Base-by-base conservation (phyloP, 2,797 vertebrate genomes). In the Numenius phaeopus region DNA sequence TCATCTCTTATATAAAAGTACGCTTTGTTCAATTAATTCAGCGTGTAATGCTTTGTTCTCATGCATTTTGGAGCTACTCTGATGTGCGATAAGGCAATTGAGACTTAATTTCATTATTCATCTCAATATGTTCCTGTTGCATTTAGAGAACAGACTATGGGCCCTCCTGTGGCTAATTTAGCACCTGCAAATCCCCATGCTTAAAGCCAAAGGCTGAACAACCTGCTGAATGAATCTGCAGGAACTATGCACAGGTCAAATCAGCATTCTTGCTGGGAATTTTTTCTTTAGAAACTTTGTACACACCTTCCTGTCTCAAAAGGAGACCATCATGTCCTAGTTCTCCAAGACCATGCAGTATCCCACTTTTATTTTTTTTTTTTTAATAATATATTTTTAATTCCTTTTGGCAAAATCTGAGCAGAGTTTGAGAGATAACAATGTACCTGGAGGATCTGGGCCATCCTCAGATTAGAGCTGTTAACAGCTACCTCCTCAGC, bases 101-200 rank as follows among this genome's bases (percentile, higher is more conserved):
- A 95, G 95, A 96, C 76, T 94, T 92, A 83, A 97, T 83, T 94
- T 96, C 84, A 92, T 97, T 97, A 96, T 95, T 95, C 97, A 96
- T 94, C 92, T 94, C 94, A 94, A 81, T 96, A 97, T 96, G 96
- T 29, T 97, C 82, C 94, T 66, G 90, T 55, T 94, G 87, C 32
- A 95, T 66, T 92, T 90, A 40, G 82, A 83, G 94, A 85, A 55
- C 87, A 95, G 94, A 76, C 72, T 29, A 81, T 65, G 82, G 79
- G 94, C 96, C 94, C 94, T 95, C 96, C 96, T 96, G 97, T 96
- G 95, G 96, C 89, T 97, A 96, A 96, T 97, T 97, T 96, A 97
- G 95, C 96, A 96, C 94, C 96, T 97, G 94, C 97, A 97, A 96
- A 96, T 96, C 96, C 96, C 97, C 50, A 40, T 0, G 76, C 90